A percentile compares a stretch with the other conserved stretches of the same genome.
phyloP scores from a whole-genome alignment of 2,797 vertebrate genomes.

The Xenopus petersii region DNA sequence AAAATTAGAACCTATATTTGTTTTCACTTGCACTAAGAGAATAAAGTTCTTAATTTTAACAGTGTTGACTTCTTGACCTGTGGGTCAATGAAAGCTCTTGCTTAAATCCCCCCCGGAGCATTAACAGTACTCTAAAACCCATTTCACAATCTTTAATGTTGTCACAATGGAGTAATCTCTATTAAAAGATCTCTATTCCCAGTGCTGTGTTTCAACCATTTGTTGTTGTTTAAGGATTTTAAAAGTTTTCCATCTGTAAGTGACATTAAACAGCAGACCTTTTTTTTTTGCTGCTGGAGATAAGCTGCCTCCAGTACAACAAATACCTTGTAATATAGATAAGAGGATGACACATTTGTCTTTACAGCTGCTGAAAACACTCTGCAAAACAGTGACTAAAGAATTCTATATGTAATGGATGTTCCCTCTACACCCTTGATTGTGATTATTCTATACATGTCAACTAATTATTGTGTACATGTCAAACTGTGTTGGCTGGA shows the following conservation, averaged over 20 bases:
- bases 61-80: constrained; percentile 7
- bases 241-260: constrained; percentile 13
- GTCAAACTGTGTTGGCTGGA: too few species aligned
- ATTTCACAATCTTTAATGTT: constrained; percentile 3
- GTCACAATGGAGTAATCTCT: constrained; percentile 2
- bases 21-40: constrained; percentile 1
- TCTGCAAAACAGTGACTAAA: background rate
- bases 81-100: background rate
- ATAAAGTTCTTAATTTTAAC: background rate
- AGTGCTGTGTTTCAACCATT: background rate
- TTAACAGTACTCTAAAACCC: constrained; percentile 16
- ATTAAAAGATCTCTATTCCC: constrained; percentile 25
- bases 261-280: constrained; percentile 9
- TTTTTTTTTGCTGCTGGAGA: background rate
- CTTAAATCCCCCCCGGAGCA: constrained; percentile 2
- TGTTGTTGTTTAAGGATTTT: constrained; percentile 1
- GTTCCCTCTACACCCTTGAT: too few species aligned
- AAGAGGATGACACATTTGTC: background rate
- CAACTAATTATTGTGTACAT: too few species aligned
- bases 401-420: background rate
- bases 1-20: constrained; percentile 2
- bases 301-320: constrained; percentile 1
- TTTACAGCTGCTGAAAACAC: background rate
- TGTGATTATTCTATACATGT: too few species aligned
- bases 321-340: background rate